Evolutionary conservation across 2,113 vertebrate species (phyloP), one percentile per base, ranked within the genome.

Genomic region (Rattus rattus): DNA sequence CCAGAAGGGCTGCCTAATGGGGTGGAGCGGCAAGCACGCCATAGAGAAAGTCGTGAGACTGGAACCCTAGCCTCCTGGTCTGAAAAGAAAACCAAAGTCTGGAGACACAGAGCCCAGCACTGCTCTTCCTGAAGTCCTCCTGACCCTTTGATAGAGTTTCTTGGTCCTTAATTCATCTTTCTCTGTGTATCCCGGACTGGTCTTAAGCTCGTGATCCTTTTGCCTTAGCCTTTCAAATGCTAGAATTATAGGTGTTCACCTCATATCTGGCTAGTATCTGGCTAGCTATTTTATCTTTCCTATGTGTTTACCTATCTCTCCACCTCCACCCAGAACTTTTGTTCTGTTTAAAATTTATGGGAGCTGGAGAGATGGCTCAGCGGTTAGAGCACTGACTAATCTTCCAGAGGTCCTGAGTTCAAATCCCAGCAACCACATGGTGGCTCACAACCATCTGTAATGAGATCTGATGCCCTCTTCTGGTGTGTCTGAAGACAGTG

Each of bases 1-100:
- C 97, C 94, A 80, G 75, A 84, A 95, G 36, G 80, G 73, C 77
- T 97, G 96, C 95, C 96, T 90, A 75, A 84, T 90, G 61, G 92
- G 65, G 70, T 90, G 75, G 79, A 91, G 92, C 20, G 47, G 49
- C 63, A 47, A 90, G 75, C 72, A 56, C 87, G 67, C 77, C 39
- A 49, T 8, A 24, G 49, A 63, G 81, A 92, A 95, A 91, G n/a
- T 30, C 79, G 24, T 67, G 87, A 13, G 81, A n/a, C 24, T 93
- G 59, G 56, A 85, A 83, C 43, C 63, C 80, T 49, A 93, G 2
- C 77, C 77, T n/a, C 20, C 2, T 8, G 33, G 59, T 59, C 36
- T 88, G 59, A 61, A 79, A 92, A 70, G 65, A 77, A 33, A 67
- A 92, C 79, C 69, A 79, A 49, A 69, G 73, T 52, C 47, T 88